A percentile compares a stretch with the other conserved stretches of the same genome.
Evolutionary conservation across 2,888 invertebrate species (phyloP).

Genomic region (Epirrhoe alternata): DNA sequence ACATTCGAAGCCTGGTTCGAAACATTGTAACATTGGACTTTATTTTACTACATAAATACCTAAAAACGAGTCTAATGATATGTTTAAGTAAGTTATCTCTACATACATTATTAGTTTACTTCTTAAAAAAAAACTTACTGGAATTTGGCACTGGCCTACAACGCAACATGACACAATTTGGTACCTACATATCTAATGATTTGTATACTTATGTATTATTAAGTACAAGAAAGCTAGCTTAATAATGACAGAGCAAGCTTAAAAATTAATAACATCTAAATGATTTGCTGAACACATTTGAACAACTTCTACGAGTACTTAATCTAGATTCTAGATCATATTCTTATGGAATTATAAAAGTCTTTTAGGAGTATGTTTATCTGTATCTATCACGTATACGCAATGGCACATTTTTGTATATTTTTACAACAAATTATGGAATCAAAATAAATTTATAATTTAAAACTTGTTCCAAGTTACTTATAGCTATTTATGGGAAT

Average conservation of each 20-base stretch:
- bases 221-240: conserved; percentile 18
- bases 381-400: background rate
- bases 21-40: conserved; percentile 15
- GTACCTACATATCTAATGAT: background rate
- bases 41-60: conserved; percentile 28
- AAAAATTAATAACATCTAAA: background rate
- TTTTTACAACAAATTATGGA: background rate
- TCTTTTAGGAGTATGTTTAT: conserved; percentile 12
- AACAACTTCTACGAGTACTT: conserved; percentile 5
- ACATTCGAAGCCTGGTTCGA: conserved; percentile 11
- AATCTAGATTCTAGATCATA: background rate
- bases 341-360: conserved; percentile 15
- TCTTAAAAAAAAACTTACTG: conserved; percentile 12
- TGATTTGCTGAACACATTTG: background rate
- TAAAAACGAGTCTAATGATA: conserved; percentile 29
- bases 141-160: conserved; percentile 14
- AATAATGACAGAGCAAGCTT: conserved; percentile 7
- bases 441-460: background rate
- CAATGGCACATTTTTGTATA: conserved; percentile 19
- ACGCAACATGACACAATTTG: background rate
- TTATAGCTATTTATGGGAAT: background rate
- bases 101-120: conserved; percentile 1
- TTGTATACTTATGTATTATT: background rate
- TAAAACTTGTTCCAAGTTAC: background rate
- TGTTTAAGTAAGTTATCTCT: conserved; percentile 19